Evolutionary conservation across 2,797 vertebrate genomes (phyloP), one percentile per base, ranked within the genome.

Genomic region (Pantherophis vulpinus): DNA sequence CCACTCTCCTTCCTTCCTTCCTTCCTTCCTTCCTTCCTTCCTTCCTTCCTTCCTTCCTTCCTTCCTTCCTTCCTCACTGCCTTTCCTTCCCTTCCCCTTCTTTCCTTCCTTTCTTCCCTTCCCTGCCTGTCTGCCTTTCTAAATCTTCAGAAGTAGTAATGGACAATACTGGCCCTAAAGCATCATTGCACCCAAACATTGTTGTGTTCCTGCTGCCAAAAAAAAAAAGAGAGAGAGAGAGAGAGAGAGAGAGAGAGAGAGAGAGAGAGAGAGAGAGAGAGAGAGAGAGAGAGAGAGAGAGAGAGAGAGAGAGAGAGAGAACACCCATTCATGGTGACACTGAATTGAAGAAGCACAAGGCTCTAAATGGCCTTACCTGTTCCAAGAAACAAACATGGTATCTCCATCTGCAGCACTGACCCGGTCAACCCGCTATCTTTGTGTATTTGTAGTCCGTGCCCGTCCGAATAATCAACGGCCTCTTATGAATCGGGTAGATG

Each of bases 361-460:
- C 70, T 61, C 10, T 56, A 27, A 4, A 90, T 86, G 90, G 32
- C 91, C 96, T 87, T 97, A 99, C 99, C 99, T 96, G 99, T 99
- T 91, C 99, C 99, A 25, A 99, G 98, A 97, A 99, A 99, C 23
- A 99, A 94, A 99, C 99, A 0, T 99, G 99, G 90, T 99, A 99
- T 97, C 98, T 4, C 99, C 99, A 14, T 99, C 99, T 0, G 99
- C 98, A 14, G 99, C 99, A 54, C 97, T 98, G 55, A 99, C 99
- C 96, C 99, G 98, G 95, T 99, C 99, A 96, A 99, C 99, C 99
- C 1, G 98, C 98, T 95, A 99, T 99, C 92, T 99, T 98, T 2
- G 99, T 99, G 92, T 99, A 99, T 94, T 98, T 99, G 97, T 99
- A 99, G 94, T 99, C 98, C 0, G 99, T 98, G 86, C 99, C 98